A percentile compares a stretch with the other conserved stretches of the same genome.
These are phyloP conservation scores for Ypsolopha sequella DNA, from an alignment of 2,888 invertebrate genomes.

Conservation along the genomic window DNA sequence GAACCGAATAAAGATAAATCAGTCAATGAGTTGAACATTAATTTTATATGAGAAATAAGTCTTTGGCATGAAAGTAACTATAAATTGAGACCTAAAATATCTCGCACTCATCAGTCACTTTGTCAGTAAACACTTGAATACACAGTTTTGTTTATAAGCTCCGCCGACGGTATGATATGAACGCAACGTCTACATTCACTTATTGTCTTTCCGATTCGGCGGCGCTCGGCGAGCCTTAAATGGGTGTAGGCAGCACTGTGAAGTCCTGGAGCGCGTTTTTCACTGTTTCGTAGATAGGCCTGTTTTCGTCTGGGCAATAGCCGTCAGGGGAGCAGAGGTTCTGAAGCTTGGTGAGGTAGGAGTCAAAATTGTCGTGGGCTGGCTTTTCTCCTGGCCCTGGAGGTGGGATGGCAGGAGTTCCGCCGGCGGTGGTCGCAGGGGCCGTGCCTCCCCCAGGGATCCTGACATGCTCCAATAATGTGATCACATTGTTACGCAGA, in stretches of 20 bases:
- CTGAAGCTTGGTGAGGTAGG: constrained; percentile 91
- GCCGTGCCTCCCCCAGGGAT: constrained; percentile 78
- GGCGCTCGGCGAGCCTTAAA: constrained; percentile 75
- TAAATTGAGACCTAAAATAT: background rate
- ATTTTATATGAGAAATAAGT: background rate
- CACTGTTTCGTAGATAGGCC: constrained; percentile 90
- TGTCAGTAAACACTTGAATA: constrained; percentile 1
- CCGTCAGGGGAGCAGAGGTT: constrained; percentile 89
- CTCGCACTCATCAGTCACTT: background rate
- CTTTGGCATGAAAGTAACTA: constrained; percentile 5
- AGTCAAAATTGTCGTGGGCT: constrained; percentile 92
- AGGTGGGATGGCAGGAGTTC: constrained; percentile 47
- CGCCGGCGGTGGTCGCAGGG: constrained; percentile 36
- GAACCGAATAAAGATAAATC: background rate
- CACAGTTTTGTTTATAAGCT: constrained; percentile 26
- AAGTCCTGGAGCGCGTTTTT: constrained; percentile 94
- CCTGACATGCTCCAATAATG: constrained; percentile 89
- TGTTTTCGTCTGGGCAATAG: constrained; percentile 84
- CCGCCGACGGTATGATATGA: constrained; percentile 30
- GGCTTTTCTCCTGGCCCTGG: constrained; percentile 74
- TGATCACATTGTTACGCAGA: constrained; percentile 92
- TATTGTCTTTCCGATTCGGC: constrained; percentile 60
- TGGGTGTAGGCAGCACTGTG: constrained; percentile 89
- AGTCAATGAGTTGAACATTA: background rate
- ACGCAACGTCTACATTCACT: constrained; percentile 16